phyloP scores from a whole-genome alignment of 2,888 invertebrate genomes.

The Osmoderma eremita region DNA sequence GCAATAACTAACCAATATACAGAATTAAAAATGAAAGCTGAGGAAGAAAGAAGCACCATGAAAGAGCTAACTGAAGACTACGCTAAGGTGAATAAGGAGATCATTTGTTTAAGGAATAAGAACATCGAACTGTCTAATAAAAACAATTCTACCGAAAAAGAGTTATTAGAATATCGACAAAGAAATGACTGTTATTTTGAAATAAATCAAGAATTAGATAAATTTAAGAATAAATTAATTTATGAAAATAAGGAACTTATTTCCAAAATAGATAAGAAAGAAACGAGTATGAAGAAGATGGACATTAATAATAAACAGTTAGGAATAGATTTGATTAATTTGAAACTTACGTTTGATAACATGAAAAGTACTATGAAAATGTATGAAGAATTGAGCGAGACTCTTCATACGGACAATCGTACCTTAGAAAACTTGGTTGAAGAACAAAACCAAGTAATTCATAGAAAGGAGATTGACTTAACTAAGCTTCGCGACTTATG shows the following conservation, averaged over 20 bases:
- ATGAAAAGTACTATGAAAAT: neutral
- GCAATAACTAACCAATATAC: neutral
- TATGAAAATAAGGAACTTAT: constrained; percentile 21
- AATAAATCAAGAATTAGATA: constrained; percentile 5
- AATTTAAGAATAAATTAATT: constrained; percentile 12
- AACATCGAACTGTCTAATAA: constrained; percentile 1
- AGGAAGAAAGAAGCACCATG: neutral
- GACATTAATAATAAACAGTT: constrained; percentile 38
- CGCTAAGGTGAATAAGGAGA: neutral
- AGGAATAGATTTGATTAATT: constrained; percentile 25
- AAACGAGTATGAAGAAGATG: constrained; percentile 28
- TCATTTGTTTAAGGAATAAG: neutral
- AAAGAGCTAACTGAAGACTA: constrained; percentile 5
- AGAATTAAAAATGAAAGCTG: neutral
- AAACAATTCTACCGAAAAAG: neutral
- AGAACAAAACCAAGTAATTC: neutral
- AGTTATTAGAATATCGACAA: neutral
- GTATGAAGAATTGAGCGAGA: constrained; percentile 9
- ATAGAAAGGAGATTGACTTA: constrained; percentile 4
- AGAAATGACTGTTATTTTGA: constrained; percentile 16
- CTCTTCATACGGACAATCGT: constrained; percentile 18
- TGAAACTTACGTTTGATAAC: constrained; percentile 29
- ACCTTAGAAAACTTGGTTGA: constrained; percentile 1
- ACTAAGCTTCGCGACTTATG: neutral
- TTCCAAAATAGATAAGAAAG: constrained; percentile 18